phyloP scores from a whole-genome alignment of 2,888 invertebrate genomes.

The Amblyjoppa proteus region DNA sequence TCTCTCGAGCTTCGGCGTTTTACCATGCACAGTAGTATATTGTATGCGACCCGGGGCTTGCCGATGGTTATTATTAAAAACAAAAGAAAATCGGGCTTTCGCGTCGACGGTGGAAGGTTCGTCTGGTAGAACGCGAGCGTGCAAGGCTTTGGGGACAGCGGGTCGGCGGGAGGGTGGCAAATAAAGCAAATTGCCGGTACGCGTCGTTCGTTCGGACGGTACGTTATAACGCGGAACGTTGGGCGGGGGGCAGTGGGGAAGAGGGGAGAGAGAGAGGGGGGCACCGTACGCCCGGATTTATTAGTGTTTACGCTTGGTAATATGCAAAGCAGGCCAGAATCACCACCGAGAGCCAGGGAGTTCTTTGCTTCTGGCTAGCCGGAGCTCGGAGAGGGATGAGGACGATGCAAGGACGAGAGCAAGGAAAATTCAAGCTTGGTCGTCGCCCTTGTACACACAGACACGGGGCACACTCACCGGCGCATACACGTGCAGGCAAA shows the following conservation, averaged over 20 bases:
- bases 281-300: conserved; percentile 74
- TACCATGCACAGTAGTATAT: conserved; percentile 26
- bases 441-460: conserved; percentile 41
- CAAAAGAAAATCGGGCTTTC: conserved; percentile 36
- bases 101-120: conserved; percentile 30
- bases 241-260: not conserved
- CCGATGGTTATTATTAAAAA: conserved; percentile 38
- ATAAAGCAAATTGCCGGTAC: conserved; percentile 62
- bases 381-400: conserved; percentile 39
- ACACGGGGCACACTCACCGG: not conserved
- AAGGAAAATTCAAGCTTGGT: conserved; percentile 35
- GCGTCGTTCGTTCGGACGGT: conserved; percentile 44
- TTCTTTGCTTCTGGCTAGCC: conserved; percentile 68
- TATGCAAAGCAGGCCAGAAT: conserved; percentile 77
- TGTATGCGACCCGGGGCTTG: not conserved
- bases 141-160: conserved; percentile 12
- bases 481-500: not conserved
- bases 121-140: conserved; percentile 22
- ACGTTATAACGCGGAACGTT: conserved; percentile 44
- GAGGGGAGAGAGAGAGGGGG: not conserved
- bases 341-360: conserved; percentile 37
- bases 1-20: conserved; percentile 45
- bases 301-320: conserved; percentile 80
- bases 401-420: conserved; percentile 46
- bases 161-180: conserved; percentile 34